Base-by-base conservation (phyloP, 2,113 vertebrate genomes). In the Gymnorhina tibicen region DNA sequence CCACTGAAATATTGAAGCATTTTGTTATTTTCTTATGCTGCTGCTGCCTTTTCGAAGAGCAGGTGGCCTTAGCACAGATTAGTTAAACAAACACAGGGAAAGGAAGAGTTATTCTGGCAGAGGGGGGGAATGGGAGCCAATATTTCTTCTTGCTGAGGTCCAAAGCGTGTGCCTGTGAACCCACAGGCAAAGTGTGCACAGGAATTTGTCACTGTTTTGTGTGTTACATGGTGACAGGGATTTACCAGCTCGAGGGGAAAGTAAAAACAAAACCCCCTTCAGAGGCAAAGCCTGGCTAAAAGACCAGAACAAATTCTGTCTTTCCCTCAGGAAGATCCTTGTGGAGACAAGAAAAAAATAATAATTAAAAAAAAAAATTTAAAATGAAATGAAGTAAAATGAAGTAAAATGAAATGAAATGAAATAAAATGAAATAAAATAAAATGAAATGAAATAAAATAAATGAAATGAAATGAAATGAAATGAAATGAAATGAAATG, bases 21-120 rank as follows among this genome's bases (percentile, higher is more conserved):
- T 63, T 58, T 79, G 33, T 59, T 91, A 42, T 20, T 67, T 53
- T 73, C 62, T 91, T 42, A 2, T 18, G 23, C 33, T 33, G 66
- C 87, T 30, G 55, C 64, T 63, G 80, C 88, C 46, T 76, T 76
- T 59, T 89, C 5, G 9, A 82, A 56, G 91, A 94, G 73, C 93
- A 96, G 93, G 93, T 95, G 89, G 83, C 79, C 73, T 37, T 44
- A 89, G 87, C 10, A 9, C 22, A 4, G 39, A 85, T 92, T 37
- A 80, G 86, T 93, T 95, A 85, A 95, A 95, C 63, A 90, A 96
- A 95, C 64, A 75, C 6, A 24, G 0, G 8, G 41, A 87, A 68
- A 96, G 89, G 84, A 91, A 94, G 66, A 88, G 82, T 75, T 85
- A 62, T 46, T 80, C 92, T 91, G 83, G 85, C 39, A 60, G 24